These are phyloP conservation scores for Drosophila jambulina DNA, from an alignment of 1,140 invertebrate species.

Conservation along the genomic window DNA sequence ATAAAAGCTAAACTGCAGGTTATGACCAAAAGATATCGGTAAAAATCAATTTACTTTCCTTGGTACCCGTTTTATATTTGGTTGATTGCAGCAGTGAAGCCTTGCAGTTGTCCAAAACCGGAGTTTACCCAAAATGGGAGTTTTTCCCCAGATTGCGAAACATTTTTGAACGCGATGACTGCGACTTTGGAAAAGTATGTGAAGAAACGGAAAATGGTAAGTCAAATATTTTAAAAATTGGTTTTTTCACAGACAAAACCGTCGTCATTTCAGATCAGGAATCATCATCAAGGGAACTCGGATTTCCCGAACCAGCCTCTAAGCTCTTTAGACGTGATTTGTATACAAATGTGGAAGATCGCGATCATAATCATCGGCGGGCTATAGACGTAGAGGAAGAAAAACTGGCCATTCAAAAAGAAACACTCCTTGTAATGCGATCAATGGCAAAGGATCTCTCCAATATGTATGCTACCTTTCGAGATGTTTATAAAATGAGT, in stretches of 20 bases:
- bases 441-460: constrained; percentile 7
- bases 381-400: not conserved
- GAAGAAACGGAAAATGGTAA: not conserved
- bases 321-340: not conserved
- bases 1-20: constrained; percentile 9
- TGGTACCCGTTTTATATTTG: too few species aligned
- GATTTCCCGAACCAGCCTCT: not conserved
- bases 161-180: not conserved
- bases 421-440: constrained; percentile 3
- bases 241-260: not conserved
- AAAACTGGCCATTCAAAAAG: constrained; percentile 12
- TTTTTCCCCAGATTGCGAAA: not conserved
- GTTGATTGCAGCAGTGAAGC: not conserved
- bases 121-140: not conserved
- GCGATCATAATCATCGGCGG: not conserved
- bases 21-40: constrained; percentile 23
- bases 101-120: not conserved
- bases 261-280: not conserved
- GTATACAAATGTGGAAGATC: not conserved
- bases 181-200: not conserved
- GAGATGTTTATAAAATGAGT: not conserved
- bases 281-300: not conserved
- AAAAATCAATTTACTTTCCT: not conserved
- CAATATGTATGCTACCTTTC: not conserved
- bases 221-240: not conserved